phyloP scores from a whole-genome alignment of 1,140 invertebrate genomes.

The Musca domestica region DNA sequence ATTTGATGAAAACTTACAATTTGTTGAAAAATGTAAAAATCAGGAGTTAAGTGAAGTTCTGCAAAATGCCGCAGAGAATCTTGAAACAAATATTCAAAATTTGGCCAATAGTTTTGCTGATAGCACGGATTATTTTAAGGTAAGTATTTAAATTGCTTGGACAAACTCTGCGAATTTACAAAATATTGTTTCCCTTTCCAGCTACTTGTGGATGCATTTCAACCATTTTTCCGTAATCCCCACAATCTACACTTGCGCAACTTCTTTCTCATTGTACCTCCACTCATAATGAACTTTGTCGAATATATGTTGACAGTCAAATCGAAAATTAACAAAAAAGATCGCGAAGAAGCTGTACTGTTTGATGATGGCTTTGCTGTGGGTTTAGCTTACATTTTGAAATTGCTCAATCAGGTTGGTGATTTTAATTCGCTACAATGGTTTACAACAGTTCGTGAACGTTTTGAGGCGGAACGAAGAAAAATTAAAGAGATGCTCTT shows the following conservation, averaged over 20 bases:
- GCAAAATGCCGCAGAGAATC: constrained; percentile 65
- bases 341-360: constrained; percentile 72
- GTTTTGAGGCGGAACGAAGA: constrained; percentile 66
- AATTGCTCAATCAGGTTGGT: constrained; percentile 67
- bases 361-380: constrained; percentile 99
- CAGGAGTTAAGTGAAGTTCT: constrained; percentile 62
- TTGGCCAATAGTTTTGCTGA: constrained; percentile 86
- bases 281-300: constrained; percentile 92
- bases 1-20: constrained; percentile 69
- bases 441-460: constrained; percentile 85
- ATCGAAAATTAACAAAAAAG: constrained; percentile 77
- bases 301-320: constrained; percentile 91
- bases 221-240: constrained; percentile 78
- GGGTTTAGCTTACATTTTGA: constrained; percentile 76
- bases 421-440: constrained; percentile 94
- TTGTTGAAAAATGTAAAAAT: constrained; percentile 60
- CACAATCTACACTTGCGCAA: constrained; percentile 90
- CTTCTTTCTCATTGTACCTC: constrained; percentile 92
- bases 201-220: constrained; percentile 90
- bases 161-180: background rate
- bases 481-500: constrained; percentile 57
- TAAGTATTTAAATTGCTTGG: constrained; percentile 33
- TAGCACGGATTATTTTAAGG: constrained; percentile 93
- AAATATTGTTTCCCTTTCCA: constrained; percentile 44
- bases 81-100: constrained; percentile 76